A percentile compares a stretch with the other conserved stretches of the same genome.
phyloP scores from a whole-genome alignment of 2,113 vertebrate genomes.

The Hippocampus zosterae region DNA sequence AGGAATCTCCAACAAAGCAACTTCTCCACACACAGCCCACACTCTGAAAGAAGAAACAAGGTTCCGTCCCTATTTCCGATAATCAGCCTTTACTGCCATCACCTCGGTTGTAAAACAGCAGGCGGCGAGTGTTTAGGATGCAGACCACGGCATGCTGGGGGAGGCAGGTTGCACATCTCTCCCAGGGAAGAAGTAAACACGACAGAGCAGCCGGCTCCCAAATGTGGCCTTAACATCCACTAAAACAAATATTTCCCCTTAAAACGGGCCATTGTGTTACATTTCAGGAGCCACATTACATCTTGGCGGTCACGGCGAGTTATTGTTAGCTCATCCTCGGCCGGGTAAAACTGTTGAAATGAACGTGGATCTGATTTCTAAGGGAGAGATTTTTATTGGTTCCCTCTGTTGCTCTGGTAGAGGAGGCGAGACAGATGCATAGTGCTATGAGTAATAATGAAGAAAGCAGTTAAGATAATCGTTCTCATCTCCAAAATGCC shows the following conservation, averaged over 20 bases:
- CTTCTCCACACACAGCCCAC: neutral
- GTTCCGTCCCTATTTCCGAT: slow-evolving; percentile 17
- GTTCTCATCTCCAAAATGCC: neutral
- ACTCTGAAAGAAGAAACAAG: neutral
- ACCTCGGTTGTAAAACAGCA: slow-evolving; percentile 19
- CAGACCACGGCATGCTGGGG: slow-evolving; percentile 25
- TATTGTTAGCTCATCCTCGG: neutral
- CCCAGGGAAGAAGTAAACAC: slow-evolving; percentile 42
- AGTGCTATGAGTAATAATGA: neutral
- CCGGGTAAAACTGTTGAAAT: neutral
- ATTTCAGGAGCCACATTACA: slow-evolving; percentile 16
- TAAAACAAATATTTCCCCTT: slow-evolving; percentile 30
- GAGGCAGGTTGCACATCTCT: slow-evolving; percentile 47
- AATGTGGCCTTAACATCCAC: slow-evolving; percentile 36
- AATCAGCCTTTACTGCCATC: slow-evolving; percentile 18
- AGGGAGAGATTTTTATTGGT: neutral
- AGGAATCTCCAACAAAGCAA: slow-evolving; percentile 6
- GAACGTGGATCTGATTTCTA: neutral
- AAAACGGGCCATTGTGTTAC: slow-evolving; percentile 7
- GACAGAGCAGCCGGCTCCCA: slow-evolving; percentile 36
- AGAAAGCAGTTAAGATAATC: neutral
- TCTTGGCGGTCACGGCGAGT: neutral
- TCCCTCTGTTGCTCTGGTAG: neutral
- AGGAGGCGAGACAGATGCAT: neutral
- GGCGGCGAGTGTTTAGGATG: slow-evolving; percentile 28